Base-by-base conservation (phyloP, 2,888 invertebrate species). In the Nymphalis polychloros region DNA sequence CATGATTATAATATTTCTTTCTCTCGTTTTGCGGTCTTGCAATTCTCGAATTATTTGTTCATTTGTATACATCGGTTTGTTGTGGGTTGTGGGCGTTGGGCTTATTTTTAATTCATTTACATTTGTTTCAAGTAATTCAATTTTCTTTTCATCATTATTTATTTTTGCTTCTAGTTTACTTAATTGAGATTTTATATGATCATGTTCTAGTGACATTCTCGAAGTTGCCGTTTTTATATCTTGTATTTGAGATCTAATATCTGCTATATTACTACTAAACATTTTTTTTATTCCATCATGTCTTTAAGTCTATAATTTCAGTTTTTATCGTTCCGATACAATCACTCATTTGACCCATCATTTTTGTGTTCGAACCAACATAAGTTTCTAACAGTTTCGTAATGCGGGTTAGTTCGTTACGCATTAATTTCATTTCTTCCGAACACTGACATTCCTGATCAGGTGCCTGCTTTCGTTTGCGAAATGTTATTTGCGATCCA, bases 21-120 rank as follows among this genome's bases (percentile, higher is more conserved):
- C 69, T 46, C 72, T 68, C n/a, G 67, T 65, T 23, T 68, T 67
- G 0, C 70, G 52, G 2, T 72, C 70, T 60, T 72, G 70, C 50
- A 72, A n/a, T 31, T 72, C 67, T 1, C 50, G 57, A 50, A 72
- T 68, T 68, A 72, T 35, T 66, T 72, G 68, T 68, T 72, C 68
- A 17, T 70, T 70, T 13, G 19, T 13, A 2, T 17, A 41, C 19
- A 69, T 61, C 19, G 69, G 61, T 23, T 27, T 64, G 4, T 53
- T 64, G 0, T 19, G 35, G 10, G 48, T n/a, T 52, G 63, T 6
- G 27, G 64, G 19, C 8, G 41, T 2, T 6, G 63, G 59, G 13
- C n/a, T 17, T 65, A 63, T 13, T 53, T 65, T 65, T 27, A 62
- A 35, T 57, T 67, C 53, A 7, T 50, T 59, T 13, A 69, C 0